phyloP scores from a whole-genome alignment of 2,113 vertebrate species.

The Prionailurus bengalensis region DNA sequence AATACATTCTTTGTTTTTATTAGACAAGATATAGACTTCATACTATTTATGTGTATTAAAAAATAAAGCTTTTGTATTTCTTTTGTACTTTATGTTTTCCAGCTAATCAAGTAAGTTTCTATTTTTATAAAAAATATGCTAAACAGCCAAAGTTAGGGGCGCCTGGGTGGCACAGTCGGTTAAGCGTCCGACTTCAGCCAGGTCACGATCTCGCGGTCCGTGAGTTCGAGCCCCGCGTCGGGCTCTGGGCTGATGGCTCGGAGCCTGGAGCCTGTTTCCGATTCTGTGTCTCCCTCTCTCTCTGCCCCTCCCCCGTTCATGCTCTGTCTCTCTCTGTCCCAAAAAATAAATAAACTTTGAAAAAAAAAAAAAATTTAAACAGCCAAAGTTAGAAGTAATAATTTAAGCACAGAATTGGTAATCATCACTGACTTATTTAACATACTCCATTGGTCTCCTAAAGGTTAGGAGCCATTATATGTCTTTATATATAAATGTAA shows the following conservation, averaged over 20 bases:
- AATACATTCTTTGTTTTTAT: background rate
- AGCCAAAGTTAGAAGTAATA: conserved; percentile 33
- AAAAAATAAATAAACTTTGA: too few relatives aligned
- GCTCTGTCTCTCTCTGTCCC: too few relatives aligned
- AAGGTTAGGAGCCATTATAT: background rate
- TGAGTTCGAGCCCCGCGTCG: too few relatives aligned
- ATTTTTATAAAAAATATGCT: background rate
- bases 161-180: too few relatives aligned
- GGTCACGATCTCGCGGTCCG: too few relatives aligned
- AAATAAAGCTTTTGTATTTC: background rate
- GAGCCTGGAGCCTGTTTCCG: too few relatives aligned
- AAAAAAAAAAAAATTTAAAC: background rate
- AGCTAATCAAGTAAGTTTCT: background rate
- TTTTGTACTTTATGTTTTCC: background rate
- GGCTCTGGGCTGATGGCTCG: too few relatives aligned
- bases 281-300: too few relatives aligned
- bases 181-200: too few relatives aligned
- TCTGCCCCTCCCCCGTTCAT: too few relatives aligned
- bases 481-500: background rate
- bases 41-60: background rate
- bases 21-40: background rate
- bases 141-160: background rate
- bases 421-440: background rate
- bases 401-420: background rate
- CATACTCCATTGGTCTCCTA: background rate